Conservation (phyloP, 2,797 vertebrate species). For the Columba guinea region DNA sequence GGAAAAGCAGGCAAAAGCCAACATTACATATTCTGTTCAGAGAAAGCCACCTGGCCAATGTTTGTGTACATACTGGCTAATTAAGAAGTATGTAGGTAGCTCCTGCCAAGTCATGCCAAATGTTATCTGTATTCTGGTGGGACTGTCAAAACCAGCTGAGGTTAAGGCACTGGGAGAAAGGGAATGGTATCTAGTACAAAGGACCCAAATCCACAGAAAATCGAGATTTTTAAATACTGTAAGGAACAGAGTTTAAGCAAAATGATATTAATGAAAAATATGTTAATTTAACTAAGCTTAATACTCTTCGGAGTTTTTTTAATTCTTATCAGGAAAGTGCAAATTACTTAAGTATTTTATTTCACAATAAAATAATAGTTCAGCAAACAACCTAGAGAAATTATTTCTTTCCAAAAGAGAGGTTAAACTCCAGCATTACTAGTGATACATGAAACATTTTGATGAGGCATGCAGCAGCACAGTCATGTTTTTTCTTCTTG, state of each 20-base stretch:
- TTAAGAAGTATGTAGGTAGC: constrained; percentile 20
- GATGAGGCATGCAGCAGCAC: not conserved
- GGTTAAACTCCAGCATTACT: not conserved
- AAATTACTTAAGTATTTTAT: not conserved
- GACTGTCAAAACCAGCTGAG: not conserved
- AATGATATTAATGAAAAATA: not conserved
- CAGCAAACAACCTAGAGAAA: not conserved
- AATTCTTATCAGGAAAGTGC: not conserved
- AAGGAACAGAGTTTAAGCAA: not conserved
- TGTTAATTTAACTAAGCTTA: not conserved
- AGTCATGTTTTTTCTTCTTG: not conserved
- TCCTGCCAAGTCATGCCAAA: not conserved
- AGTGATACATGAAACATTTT: not conserved
- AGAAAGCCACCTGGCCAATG: constrained; percentile 37
- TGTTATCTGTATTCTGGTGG: constrained; percentile 1
- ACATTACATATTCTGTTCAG: not conserved
- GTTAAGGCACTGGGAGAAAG: not conserved
- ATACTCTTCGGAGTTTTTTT: not conserved
- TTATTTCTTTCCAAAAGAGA: not conserved
- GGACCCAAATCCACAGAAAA: not conserved
- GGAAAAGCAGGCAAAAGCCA: constrained; percentile 37
- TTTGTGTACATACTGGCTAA: not conserved
- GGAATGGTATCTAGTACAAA: not conserved
- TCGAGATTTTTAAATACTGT: not conserved
- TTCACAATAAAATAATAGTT: not conserved